These are phyloP conservation scores for Drosophila tristis DNA, from an alignment of 1,140 invertebrate species.

Conservation along the genomic window DNA sequence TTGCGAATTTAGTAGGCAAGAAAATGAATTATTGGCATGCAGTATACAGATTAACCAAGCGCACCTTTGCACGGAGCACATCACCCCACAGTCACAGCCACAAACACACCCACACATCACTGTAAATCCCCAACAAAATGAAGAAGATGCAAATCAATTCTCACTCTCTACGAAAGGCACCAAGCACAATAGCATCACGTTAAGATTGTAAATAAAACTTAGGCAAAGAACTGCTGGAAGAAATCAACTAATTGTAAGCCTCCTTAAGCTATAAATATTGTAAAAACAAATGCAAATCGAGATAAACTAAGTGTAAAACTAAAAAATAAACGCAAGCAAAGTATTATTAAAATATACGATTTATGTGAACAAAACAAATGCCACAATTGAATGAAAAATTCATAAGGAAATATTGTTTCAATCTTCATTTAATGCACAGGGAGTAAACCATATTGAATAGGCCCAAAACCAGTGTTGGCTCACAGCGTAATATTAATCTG, in stretches of 20 bases:
- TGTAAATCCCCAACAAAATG: slow-evolving; percentile 63
- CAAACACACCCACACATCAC: slow-evolving; percentile 46
- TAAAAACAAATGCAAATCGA: slow-evolving; percentile 53
- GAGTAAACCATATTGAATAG: slow-evolving; percentile 25
- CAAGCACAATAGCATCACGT: slow-evolving; percentile 57
- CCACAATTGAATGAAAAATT: slow-evolving; percentile 39
- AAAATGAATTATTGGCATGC: slow-evolving; percentile 46
- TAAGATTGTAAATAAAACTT: slow-evolving; percentile 40
- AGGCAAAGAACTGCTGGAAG: slow-evolving; percentile 24
- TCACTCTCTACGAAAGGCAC: slow-evolving; percentile 34
- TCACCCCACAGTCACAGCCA: slow-evolving; percentile 21
- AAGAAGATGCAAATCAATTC: slow-evolving; percentile 12
- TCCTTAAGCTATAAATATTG: slow-evolving; percentile 62
- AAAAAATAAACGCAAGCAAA: slow-evolving; percentile 65
- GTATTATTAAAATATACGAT: slow-evolving; percentile 75
- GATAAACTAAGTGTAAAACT: slow-evolving; percentile 68
- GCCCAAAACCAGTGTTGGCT: background rate
- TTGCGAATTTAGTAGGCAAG: slow-evolving; percentile 66
- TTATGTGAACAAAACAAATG: slow-evolving; percentile 43
- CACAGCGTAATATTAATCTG: slow-evolving; percentile 27
- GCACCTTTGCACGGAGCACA: slow-evolving; percentile 53
- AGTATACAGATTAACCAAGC: slow-evolving; percentile 43
- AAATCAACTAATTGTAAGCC: slow-evolving; percentile 26
- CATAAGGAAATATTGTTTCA: slow-evolving; percentile 41
- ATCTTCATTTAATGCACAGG: slow-evolving; percentile 32